Base-by-base conservation (phyloP, 2,797 vertebrate genomes). In the Muraenolepis orangiensis region DNA sequence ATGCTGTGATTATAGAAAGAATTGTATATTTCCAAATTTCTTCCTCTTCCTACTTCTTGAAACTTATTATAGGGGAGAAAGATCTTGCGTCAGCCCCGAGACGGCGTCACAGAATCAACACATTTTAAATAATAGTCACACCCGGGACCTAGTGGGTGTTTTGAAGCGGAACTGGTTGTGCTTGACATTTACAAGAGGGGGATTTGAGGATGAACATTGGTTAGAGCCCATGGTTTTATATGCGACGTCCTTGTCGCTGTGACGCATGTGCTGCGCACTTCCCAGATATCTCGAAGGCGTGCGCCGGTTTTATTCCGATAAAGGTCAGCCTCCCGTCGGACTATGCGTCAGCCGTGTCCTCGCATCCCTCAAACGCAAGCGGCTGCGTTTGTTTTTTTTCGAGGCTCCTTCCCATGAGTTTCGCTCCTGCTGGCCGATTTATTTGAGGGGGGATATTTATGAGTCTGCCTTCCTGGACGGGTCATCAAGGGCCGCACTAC, bases 191-290 rank as follows among this genome's bases (percentile, higher is more conserved):
- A 79, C 73, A 82, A 74, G 75, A 74, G 69, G 70, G 72, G 70
- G 76, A 73, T 84, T 82, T 66, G n/a, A 80, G 61, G 8, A 77
- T 69, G 78, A 78, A 82, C 77, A 31, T 86, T 8, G 32, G 3
- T 64, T 87, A 76, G 66, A 76, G 31, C 78, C 78, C 68, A 13
- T 74, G 70, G 71, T 85, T 87, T 46, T 84, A n/a, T 78, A 74
- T 66, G 74, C 79, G 66, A 70, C 74, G 76, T 82, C 81, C 72
- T 81, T 78, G 74, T 79, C 72, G 30, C 66, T 26, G 79, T 90
- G 92, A 93, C 86, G 86, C 90, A 91, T 83, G 71, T 74, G 87
- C 82, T 84, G 86, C 87, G 83, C 85, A 79, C 82, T 88, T 87
- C 74, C 75, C 71, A 80, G 82, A 86, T 84, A 86, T 89, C 81